phyloP scores from a whole-genome alignment of 2,113 vertebrate species.

The Marmota monax region DNA sequence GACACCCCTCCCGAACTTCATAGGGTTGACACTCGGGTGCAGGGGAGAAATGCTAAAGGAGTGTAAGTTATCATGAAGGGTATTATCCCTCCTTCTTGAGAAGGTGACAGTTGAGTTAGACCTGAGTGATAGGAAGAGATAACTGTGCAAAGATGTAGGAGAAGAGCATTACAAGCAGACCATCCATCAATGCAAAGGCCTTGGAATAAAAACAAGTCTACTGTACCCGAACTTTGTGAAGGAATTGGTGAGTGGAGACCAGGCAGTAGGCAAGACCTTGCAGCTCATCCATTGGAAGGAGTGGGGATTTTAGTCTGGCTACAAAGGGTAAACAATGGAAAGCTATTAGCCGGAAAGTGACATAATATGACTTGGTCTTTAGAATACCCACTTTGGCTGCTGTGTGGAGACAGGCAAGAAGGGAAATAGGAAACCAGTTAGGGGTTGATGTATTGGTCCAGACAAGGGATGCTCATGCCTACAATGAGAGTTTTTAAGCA shows the following conservation, averaged over 20 bases:
- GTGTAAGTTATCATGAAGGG: not conserved
- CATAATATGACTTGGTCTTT: not conserved
- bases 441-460: not conserved
- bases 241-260: not conserved
- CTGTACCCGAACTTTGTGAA: not conserved
- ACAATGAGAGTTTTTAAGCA: not conserved
- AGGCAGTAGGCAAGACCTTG: not conserved
- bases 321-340: not conserved
- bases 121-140: not conserved
- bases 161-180: not conserved
- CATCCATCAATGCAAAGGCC: not conserved
- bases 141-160: not conserved
- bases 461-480: not conserved
- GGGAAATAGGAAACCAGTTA: not conserved
- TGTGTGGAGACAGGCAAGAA: not conserved
- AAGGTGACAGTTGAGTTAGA: not conserved
- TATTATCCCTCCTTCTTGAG: constrained; percentile 7
- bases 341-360: not conserved
- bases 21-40: not conserved
- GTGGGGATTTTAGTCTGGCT: not conserved
- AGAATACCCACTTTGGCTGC: not conserved
- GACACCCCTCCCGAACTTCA: accelerated
- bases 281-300: not conserved
- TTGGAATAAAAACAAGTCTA: not conserved
- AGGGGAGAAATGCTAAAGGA: not conserved